Base-by-base conservation (phyloP, 1,140 invertebrate species). In the Zophobas atratus region DNA sequence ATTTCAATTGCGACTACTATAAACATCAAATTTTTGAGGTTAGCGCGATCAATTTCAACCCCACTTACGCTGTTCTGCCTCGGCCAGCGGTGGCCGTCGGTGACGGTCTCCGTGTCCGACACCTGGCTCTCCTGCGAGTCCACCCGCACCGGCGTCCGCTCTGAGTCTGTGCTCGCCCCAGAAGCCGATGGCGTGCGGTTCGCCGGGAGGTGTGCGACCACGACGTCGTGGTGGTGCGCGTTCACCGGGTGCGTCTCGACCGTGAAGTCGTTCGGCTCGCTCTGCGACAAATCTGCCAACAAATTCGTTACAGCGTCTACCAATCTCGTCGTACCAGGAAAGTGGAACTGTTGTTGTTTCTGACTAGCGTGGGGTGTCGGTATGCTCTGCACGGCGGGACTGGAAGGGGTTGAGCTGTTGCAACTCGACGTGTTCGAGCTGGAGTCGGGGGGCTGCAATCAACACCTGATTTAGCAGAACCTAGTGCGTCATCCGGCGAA, bases 401-500 rank as follows among this genome's bases (percentile, higher is more conserved):
- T 98, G 82, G 96, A 98, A 79, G 97, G 97, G 76, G 97, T 97
- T 77, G 97, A 98, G 86, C 96, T 98, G 87, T 97, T 98, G 89
- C 96, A 98, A 85, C 96, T 98, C 53, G 97, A 98, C 60, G 95
- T 96, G 86, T 95, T 97, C 74, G 97, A 98, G 88, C 96, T 97
- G 74, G 96, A 97, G 87, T 96, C 95, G 49, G 91, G 92, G 79
- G 90, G 88, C 88, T 91, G 84, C 77, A 85, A 86, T 6, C n/a
- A 70, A 74, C 32, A 56, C 8, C 6, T 8, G 20, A 20, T 20
- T 20, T 20, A 20, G 20, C 20, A 20, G 20, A 20, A 20, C 20
- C 20, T 20, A 20, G 20, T 20, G 20, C 20, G 20, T 20, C 20
- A 20, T 20, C 20, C 20, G 20, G 20, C 20, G 20, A 20, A 20